phyloP scores from a whole-genome alignment of 2,797 vertebrate genomes.

The Setipinna tenuifilis region DNA sequence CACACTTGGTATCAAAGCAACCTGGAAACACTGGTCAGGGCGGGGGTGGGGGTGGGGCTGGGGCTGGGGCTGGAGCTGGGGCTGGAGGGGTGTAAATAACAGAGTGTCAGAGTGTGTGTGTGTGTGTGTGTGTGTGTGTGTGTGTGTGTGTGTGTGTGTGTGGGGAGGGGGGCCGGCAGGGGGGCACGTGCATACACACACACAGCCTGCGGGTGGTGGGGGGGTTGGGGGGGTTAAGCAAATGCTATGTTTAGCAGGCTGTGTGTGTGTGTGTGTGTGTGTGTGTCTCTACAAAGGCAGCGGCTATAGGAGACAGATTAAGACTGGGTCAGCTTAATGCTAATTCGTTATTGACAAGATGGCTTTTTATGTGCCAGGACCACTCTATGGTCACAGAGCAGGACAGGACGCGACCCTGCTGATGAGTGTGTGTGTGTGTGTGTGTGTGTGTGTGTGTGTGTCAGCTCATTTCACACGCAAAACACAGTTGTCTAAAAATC shows the following conservation, averaged over 20 bases:
- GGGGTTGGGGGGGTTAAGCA: constrained; percentile 1
- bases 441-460: too few species aligned
- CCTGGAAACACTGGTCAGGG: constrained; percentile 85
- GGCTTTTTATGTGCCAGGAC: background rate
- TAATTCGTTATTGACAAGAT: background rate
- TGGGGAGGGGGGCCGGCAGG: background rate
- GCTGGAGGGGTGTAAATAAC: constrained; percentile 32
- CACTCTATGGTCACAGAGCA: background rate
- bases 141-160: background rate
- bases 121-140: constrained; percentile 33
- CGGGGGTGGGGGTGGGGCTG: constrained; percentile 30
- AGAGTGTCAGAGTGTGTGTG: too few species aligned
- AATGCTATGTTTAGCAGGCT: background rate
- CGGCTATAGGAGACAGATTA: background rate
- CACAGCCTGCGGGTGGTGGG: constrained; percentile 1
- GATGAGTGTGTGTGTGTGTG: background rate
- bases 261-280: too few species aligned
- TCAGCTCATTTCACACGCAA: background rate
- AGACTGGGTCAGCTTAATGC: constrained; percentile 1
- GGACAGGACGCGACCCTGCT: background rate
- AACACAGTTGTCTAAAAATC: background rate
- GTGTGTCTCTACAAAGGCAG: background rate
- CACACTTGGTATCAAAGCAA: constrained; percentile 75
- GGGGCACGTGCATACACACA: background rate
- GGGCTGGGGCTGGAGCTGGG: too few species aligned